Evolutionary conservation across 1,140 invertebrate species (phyloP).

Genomic region (Caenorhabditis latens): DNA sequence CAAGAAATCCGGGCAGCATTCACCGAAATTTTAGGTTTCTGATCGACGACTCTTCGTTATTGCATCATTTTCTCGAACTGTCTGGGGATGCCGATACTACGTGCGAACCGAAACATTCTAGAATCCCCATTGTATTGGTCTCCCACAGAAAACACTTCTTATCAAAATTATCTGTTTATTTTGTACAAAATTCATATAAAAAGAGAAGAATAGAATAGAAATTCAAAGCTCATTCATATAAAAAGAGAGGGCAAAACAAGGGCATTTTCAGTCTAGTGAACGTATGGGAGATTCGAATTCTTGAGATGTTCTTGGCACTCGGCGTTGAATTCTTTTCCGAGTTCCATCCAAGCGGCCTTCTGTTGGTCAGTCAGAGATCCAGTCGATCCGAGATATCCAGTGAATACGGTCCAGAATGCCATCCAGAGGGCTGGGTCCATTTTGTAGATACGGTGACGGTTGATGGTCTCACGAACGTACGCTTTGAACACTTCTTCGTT

Average conservation of each 20-base stretch:
- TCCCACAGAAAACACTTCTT: no score
- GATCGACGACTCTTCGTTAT: no score
- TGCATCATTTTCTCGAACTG: no score
- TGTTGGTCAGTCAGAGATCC: conserved; percentile 60
- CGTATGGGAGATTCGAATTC: conserved; percentile 61
- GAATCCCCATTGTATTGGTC: no score
- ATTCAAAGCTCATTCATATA: neutral
- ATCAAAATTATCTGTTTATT: no score
- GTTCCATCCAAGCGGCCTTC: conserved; percentile 67
- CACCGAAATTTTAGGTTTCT: no score
- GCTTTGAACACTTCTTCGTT: conserved; percentile 66
- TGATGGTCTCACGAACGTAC: conserved; percentile 68
- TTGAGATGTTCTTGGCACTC: conserved; percentile 65
- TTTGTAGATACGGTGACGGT: conserved; percentile 68
- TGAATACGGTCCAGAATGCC: conserved; percentile 70
- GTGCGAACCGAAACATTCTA: no score
- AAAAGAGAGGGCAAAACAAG: neutral
- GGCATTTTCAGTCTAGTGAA: neutral
- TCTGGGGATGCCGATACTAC: no score
- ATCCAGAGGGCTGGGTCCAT: conserved; percentile 69
- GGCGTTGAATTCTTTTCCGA: conserved; percentile 67
- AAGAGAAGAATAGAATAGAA: neutral
- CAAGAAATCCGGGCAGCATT: no score
- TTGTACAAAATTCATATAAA: no score
- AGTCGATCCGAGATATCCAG: conserved; percentile 64